Evolutionary conservation across 2,113 vertebrate species (phyloP), one percentile per base, ranked within the genome.

Genomic region (Acinonyx jubatus): DNA sequence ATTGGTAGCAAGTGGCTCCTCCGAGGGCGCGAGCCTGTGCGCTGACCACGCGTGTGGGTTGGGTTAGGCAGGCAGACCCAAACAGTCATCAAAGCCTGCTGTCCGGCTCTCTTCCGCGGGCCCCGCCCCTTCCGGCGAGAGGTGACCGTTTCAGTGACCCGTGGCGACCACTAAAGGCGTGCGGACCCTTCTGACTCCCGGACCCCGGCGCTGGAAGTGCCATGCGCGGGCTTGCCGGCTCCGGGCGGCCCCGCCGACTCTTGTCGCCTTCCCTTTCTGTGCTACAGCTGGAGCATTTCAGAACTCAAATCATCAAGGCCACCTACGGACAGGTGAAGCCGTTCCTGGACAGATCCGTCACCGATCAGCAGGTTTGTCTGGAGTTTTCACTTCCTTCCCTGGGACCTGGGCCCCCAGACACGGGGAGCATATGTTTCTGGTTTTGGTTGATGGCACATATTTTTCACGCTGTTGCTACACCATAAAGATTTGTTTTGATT

Each of bases 261-360:
- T 23, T 3, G 76, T n/a, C 4, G 3, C 48, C 76, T 79, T 33
- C 50, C 18, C 73, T 63, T 71, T 45, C 45, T 96, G 48, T 97
- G 79, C 87, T 13, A 9, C 86, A 99, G 99, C 97, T 99, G 85
- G 98, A 99, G 90, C 96, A 97, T 31, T 98, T 99, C 97, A 97
- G 98, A 94, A 96, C 45, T 61, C 98, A 86, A 25, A 97, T 99
- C 91, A 97, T 98, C 88, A 96, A 38, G 93, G 86, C 29, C 38
- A 98, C 98, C 23, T 98, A 92, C 7, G 96, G 98, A 1, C 93
- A 61, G n/a, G 91, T 36, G 15, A 94, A 79, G 1, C 96, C 82
- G 0, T 50, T 52, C 63, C 92, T 69, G 0, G 97, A 97, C 73
- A 96, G 63, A 14, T 25, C 95, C 0, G 0, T 97, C 27, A 96